Evolutionary conservation across 1,140 invertebrate species (phyloP).

Genomic region (Drosophila virilis): DNA sequence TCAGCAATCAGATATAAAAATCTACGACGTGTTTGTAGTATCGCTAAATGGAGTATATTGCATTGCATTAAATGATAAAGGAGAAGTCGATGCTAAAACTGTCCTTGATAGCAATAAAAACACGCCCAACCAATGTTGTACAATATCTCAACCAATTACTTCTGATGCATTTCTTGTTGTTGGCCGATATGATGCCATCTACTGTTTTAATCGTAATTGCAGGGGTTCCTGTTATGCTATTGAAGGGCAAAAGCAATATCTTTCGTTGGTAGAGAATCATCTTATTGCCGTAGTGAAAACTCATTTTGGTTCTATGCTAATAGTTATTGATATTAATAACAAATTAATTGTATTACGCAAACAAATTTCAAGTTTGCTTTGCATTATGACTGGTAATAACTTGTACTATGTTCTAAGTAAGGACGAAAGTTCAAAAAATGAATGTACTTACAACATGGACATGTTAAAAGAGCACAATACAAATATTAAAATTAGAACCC

Average conservation of each 20-base stretch:
- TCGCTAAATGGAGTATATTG: slow-evolving; percentile 46
- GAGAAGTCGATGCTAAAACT: slow-evolving; percentile 19
- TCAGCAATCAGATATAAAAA: slow-evolving; percentile 1
- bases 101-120: slow-evolving; percentile 37
- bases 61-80: slow-evolving; percentile 54
- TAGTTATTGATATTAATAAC: slow-evolving; percentile 56
- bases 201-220: slow-evolving; percentile 64
- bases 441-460: slow-evolving; percentile 10
- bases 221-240: slow-evolving; percentile 66
- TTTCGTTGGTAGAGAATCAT: slow-evolving; percentile 53
- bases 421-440: neutral
- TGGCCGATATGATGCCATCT: slow-evolving; percentile 63
- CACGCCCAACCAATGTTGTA: slow-evolving; percentile 46
- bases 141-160: slow-evolving; percentile 36
- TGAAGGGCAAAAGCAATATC: slow-evolving; percentile 46
- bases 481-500: slow-evolving; percentile 27
- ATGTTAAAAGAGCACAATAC: slow-evolving; percentile 40
- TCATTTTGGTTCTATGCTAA: slow-evolving; percentile 12
- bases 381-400: slow-evolving; percentile 17
- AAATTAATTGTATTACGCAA: slow-evolving; percentile 63
- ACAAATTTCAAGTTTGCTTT: slow-evolving; percentile 47
- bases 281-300: slow-evolving; percentile 45
- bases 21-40: slow-evolving; percentile 46
- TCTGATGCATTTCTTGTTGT: slow-evolving; percentile 50
- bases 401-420: slow-evolving; percentile 45